Evolutionary conservation across 2,888 invertebrate genomes (phyloP), one percentile per base, ranked within the genome.

Genomic region (Pristionchus japonicus): DNA sequence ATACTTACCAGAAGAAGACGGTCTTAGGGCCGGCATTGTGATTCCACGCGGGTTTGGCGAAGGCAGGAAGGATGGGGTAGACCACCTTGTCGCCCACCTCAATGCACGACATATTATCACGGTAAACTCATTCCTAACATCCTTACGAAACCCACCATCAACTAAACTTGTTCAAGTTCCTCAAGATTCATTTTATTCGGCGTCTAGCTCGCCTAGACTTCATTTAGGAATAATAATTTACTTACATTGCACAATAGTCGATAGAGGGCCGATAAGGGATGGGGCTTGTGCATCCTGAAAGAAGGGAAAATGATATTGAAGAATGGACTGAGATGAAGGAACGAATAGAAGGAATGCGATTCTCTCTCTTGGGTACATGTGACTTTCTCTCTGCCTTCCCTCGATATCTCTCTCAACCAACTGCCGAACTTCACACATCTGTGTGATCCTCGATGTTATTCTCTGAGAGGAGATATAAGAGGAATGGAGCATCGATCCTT

Each of bases 1-100:
- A 52, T n/a, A 82, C 47, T 37, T 20, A 84, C 99, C 99, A 99
- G 95, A 99, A 92, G 90, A 92, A 92, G 89, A 99, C 96, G 3
- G 99, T 99, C 96, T 98, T 98, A 20, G 99, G 99, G 95, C 99
- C 99, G 96, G 99, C 99, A 93, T 97, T 97, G 96, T 99, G 99
- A 95, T 97, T 96, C 99, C 99, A 99, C 89, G 98, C 95, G n/a
- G 98, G 98, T 83, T 93, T 91, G 34, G 93, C 94, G 87, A 94
- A 94, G 0, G 90, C 88, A 15, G 92, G 92, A 40, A 92, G 88
- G 20, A 91, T 27, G 15, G 92, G 92, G 86, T 90, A 92, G 43
- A 92, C 91, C 37, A 92, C 85, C 47, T n/a, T 17, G 74, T 88
- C 84, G 15, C 70, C 84, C 27, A 77, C 52, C 80, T 86, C n/a